Evolutionary conservation across 2,888 invertebrate species (phyloP), one percentile per base, ranked within the genome.

Genomic region (Agriopis aurantiaria): DNA sequence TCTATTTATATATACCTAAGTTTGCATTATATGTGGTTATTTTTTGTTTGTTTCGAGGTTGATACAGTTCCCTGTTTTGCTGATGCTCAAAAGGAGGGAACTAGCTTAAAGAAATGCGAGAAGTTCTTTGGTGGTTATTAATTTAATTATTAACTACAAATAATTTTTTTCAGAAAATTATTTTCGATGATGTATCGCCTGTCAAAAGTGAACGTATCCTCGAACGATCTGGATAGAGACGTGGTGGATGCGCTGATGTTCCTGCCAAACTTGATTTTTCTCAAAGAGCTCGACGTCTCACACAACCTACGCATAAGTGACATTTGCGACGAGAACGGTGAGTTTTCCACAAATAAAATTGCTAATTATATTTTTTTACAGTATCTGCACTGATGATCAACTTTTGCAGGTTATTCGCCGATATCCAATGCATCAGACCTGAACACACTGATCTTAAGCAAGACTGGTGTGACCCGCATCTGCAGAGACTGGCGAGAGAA

Each of bases 401-500:
- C 8, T 14, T 7, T 14, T 8, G 11, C n/a, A 55, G 55, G 41
- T n/a, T 40, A 40, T 41, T 55, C 55, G n/a, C 55, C 55, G 40
- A 41, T 55, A 41, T 7, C 8, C 3, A 41, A 55, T 3, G n/a
- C 10, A 10, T 8, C 9, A n/a, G 41, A 41, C 5, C 41, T 55
- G 12, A 55, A 40, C 5, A 55, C 8, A n/a, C 1, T 55, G 8
- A 8, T 2, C n/a, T 12, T 55, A n/a, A 0, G 2, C 6, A 3
- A 55, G 9, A 55, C 55, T 8, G 8, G 41, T n/a, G n/a, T 55
- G 12, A 55, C 40, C 8, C 55, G 55, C n/a, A 55, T 55, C 41
- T 55, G 55, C 12, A 12, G 41, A n/a, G 55, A 55, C 41, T 55
- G 55, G 55, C 55, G 55, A n/a, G n/a, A 41, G 23, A 6, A 52